Evolutionary conservation across 2,797 vertebrate species (phyloP).

Genomic region (Sebastolobus altivelis): DNA sequence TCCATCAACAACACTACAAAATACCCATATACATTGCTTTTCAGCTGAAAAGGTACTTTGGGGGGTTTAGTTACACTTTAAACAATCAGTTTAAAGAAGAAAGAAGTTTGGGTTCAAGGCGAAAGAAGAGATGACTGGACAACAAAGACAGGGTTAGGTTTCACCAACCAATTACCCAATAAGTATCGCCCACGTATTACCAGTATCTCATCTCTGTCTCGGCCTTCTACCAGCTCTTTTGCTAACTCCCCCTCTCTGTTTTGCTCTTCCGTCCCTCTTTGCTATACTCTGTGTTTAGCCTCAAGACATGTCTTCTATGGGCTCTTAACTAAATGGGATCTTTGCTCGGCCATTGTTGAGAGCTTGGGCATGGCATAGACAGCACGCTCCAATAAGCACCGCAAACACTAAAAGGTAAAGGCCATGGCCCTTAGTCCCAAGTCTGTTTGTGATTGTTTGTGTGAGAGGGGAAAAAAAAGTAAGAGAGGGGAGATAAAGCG

Average conservation of each 20-base stretch:
- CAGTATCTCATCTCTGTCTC: neutral
- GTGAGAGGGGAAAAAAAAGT: neutral
- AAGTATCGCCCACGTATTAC: neutral
- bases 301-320: slow-evolving; percentile 72
- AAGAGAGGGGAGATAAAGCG: neutral
- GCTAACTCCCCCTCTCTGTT: slow-evolving; percentile 18
- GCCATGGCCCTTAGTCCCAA: slow-evolving; percentile 56
- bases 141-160: neutral
- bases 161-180: slow-evolving; percentile 13
- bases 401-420: slow-evolving; percentile 78
- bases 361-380: slow-evolving; percentile 73
- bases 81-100: slow-evolving; percentile 13
- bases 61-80: too few species aligned
- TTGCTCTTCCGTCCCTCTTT: slow-evolving; percentile 49
- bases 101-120: neutral
- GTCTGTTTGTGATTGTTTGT: slow-evolving; percentile 46
- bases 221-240: slow-evolving; percentile 23
- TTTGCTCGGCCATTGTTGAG: slow-evolving; percentile 80
- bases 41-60: too few species aligned
- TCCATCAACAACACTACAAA: too few species aligned
- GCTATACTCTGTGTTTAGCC: slow-evolving; percentile 67
- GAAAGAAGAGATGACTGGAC: neutral
- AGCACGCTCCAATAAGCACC: slow-evolving; percentile 83
- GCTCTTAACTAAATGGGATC: slow-evolving; percentile 84
- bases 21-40: too few species aligned